Base-by-base conservation (phyloP, 2,888 invertebrate genomes). In the Tethea ocularis region DNA sequence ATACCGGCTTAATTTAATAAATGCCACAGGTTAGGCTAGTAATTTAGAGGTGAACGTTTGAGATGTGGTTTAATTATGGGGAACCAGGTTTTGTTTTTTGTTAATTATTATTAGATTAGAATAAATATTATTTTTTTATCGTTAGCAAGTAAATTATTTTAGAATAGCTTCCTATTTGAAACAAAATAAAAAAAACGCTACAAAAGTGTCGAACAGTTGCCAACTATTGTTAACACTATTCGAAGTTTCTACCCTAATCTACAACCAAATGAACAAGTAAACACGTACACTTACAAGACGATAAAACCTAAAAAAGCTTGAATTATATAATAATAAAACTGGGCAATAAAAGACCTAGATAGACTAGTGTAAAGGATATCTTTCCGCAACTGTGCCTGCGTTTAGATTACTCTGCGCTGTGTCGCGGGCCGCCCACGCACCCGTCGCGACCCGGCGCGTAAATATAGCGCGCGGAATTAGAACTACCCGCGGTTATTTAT, bases 401-500 rank as follows among this genome's bases (percentile, higher is more conserved):
- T 78, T 76, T 78, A 78, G 83, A 80, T 78, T 84, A 75, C 80
- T 81, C 83, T 83, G 75, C 73, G 75, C 75, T 63, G 67, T 80
- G 83, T 84, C 78, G 76, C 74, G 58, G 58, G 60, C 60, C 78
- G 75, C 85, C 85, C 79, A 85, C 86, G 82, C 83, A 57, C 61
- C n/a, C 38, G 75, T 78, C 77, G 76, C 80, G 71, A 78, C 74
- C 73, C 71, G 75, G 67, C 77, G 83, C 87, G 88, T 89, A 90
- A 89, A 89, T 90, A 89, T 87, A 84, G 80, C 80, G 82, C 82
- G 76, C 77, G 82, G 89, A 88, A 90, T 91, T 89, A 87, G 88
- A 89, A 83, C 89, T 89, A 87, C 87, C 87, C 86, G 86, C 83
- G 72, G 80, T 88, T 88, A 90, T 91, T 90, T 91, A 89, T 89